Conservation (phyloP, 2,797 vertebrate species). For the Hippopotamyrus pictus region DNA sequence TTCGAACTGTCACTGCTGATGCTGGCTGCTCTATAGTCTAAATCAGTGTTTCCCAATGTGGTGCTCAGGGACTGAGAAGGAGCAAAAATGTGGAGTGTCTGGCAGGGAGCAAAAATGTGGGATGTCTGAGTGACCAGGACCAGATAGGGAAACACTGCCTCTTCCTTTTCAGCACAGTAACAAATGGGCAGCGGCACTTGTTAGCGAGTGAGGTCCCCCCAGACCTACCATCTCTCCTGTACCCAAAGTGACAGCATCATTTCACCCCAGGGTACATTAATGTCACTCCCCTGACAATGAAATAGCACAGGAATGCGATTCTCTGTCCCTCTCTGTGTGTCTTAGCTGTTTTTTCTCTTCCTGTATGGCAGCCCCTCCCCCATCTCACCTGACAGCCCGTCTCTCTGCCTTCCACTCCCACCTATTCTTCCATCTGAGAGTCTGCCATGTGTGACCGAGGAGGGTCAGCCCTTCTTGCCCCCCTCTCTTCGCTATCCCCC, state of each 20-base stretch:
- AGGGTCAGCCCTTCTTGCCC: background rate
- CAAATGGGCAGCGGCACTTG: background rate
- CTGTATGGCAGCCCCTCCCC: background rate
- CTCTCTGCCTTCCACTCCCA: background rate
- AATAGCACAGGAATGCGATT: background rate
- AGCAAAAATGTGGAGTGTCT: background rate
- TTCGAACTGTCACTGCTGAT: background rate
- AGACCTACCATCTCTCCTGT: background rate
- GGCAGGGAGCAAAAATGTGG: no score
- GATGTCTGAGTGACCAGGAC: background rate
- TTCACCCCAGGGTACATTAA: background rate
- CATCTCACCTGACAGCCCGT: background rate
- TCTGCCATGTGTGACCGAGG: background rate
- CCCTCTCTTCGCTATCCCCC: background rate
- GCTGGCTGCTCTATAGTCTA: background rate
- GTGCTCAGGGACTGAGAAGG: background rate
- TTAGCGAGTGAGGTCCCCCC: background rate
- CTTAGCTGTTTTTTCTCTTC: background rate
- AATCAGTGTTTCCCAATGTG: background rate
- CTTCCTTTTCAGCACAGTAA: background rate
- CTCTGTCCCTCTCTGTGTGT: background rate
- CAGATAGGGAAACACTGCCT: background rate
- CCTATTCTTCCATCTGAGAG: background rate
- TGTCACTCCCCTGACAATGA: slow-evolving; percentile 14
- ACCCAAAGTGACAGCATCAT: background rate